phyloP scores from a whole-genome alignment of 92 coral and sea anemone genomes.

The Scolanthus callimorphus region DNA sequence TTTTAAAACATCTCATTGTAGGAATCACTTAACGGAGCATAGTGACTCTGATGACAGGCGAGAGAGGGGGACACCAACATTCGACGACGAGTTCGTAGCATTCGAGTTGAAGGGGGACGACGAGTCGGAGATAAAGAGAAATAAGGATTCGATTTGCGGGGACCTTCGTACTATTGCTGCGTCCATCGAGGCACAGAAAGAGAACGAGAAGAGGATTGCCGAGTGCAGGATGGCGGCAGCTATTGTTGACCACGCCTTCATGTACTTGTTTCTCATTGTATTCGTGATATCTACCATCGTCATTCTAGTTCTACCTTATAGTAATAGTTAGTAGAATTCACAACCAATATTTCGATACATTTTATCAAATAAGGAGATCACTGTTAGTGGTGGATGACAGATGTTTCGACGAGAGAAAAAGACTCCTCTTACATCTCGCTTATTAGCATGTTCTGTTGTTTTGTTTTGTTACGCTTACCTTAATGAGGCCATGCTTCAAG shows the following conservation, averaged over 20 bases:
- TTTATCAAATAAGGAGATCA: no score
- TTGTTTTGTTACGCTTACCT: no score
- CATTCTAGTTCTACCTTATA: constrained; percentile 48
- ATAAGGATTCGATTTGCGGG: constrained; percentile 4
- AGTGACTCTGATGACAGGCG: neutral
- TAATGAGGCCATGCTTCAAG: no score
- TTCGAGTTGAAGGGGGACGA: constrained; percentile 1
- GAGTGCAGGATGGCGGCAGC: constrained; percentile 79
- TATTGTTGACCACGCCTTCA: constrained; percentile 75
- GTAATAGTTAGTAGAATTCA: no score
- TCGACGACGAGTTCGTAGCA: constrained; percentile 2
- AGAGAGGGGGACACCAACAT: neutral
- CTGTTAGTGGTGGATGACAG: no score
- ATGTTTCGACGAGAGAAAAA: no score
- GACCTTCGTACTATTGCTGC: constrained; percentile 45
- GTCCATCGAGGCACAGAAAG: constrained; percentile 42
- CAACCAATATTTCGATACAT: no score
- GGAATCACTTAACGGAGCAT: neutral
- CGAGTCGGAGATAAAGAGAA: neutral
- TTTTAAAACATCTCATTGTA: neutral
- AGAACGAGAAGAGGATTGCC: constrained; percentile 25
- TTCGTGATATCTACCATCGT: constrained; percentile 47
- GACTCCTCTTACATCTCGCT: no score
- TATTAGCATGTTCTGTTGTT: no score
- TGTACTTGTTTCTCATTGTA: constrained; percentile 56